phyloP scores from a whole-genome alignment of 2,113 vertebrate species.

The Malurus elegans region DNA sequence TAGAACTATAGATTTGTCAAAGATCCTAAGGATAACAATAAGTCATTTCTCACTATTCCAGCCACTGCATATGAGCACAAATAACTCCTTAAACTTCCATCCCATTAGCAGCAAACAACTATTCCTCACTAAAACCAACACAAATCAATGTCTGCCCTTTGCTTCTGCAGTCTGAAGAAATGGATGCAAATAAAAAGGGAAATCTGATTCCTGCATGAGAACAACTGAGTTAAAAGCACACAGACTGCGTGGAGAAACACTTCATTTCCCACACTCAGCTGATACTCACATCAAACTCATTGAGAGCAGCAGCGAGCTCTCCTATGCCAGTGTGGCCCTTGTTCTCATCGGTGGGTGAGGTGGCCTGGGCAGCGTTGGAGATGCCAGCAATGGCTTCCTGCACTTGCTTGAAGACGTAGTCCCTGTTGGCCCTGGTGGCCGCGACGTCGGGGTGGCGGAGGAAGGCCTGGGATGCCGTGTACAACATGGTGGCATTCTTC shows the following conservation, averaged over 20 bases:
- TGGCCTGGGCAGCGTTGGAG: constrained; percentile 93
- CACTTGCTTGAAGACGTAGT: constrained; percentile 99
- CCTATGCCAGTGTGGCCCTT: constrained; percentile 96
- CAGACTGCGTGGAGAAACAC: neutral
- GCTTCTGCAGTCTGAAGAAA: neutral
- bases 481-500: constrained; percentile 98
- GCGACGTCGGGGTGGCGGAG: constrained; percentile 96
- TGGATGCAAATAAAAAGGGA: neutral
- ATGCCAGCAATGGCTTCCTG: constrained; percentile 97
- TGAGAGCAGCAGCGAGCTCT: constrained; percentile 94
- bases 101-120: neutral
- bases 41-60: neutral
- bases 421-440: constrained; percentile 93
- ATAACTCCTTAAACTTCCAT: neutral
- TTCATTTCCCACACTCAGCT: fast-evolving
- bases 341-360: constrained; percentile 92
- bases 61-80: neutral
- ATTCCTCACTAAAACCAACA: neutral
- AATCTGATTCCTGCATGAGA: neutral
- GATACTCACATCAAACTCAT: constrained; percentile 95
- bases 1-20: neutral
- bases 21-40: neutral
- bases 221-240: neutral
- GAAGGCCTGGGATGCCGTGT: constrained; percentile 95
- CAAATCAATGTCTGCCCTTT: neutral